These are phyloP conservation scores for Himalopsyche kuldschensis DNA, from an alignment of 2,888 invertebrate genomes.

Conservation along the genomic window DNA sequence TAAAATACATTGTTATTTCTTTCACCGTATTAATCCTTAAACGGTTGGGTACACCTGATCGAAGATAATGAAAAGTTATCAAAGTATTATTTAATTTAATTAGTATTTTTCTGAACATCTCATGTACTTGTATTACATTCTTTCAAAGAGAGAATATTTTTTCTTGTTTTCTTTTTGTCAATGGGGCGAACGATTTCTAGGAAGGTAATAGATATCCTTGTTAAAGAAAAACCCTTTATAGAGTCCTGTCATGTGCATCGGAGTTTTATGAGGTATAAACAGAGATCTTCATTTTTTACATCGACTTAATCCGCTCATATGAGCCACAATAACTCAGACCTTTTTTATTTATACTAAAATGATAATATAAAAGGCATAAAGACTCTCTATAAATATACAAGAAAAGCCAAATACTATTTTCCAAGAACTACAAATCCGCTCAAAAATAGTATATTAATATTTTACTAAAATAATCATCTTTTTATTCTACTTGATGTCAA, in stretches of 20 bases:
- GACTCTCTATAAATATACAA: not conserved
- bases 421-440: too few relatives aligned
- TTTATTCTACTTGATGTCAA: too few relatives aligned
- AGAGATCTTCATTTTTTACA: not conserved
- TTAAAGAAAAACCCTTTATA: not conserved
- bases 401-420: not conserved
- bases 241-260: not conserved
- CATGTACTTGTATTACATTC: not conserved
- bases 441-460: too few relatives aligned
- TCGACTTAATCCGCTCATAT: not conserved
- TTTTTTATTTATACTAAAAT: not conserved
- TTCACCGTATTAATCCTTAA: too few relatives aligned
- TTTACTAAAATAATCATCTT: too few relatives aligned
- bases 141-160: not conserved
- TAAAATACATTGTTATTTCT: too few relatives aligned
- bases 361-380: not conserved
- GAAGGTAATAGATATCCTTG: not conserved
- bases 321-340: not conserved
- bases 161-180: not conserved
- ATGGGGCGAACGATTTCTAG: not conserved
- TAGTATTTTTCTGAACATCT: too few relatives aligned
- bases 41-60: too few relatives aligned
- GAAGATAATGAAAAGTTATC: too few relatives aligned
- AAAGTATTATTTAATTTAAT: too few relatives aligned
- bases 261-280: not conserved